Conservation (phyloP, 1,140 invertebrate species). For the Drosophila aff. region DNA sequence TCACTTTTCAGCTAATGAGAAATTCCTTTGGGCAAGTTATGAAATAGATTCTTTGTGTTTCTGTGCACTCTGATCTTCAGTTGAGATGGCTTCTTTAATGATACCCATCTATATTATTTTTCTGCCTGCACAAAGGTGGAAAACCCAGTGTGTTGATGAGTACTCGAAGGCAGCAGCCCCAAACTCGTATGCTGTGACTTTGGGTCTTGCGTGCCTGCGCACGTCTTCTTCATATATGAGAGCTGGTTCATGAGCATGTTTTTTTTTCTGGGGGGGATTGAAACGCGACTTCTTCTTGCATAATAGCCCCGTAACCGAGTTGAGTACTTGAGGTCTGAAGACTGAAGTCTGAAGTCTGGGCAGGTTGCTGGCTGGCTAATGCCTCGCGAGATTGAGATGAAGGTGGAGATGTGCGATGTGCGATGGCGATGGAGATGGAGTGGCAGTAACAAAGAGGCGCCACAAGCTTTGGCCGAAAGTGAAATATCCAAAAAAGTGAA, state of each 20-base stretch:
- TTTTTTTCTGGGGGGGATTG: conserved; percentile 35
- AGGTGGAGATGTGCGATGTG: conserved; percentile 16
- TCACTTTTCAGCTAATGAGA: conserved; percentile 45
- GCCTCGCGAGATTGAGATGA: conserved; percentile 48
- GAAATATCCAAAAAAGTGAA: conserved; percentile 66
- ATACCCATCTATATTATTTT: conserved; percentile 18
- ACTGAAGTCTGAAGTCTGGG: conserved; percentile 39
- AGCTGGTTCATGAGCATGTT: conserved; percentile 62
- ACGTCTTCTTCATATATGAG: conserved; percentile 55
- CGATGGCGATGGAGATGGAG: conserved; percentile 24
- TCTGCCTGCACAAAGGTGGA: conserved; percentile 66
- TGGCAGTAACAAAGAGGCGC: conserved; percentile 69
- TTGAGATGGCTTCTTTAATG: conserved; percentile 30
- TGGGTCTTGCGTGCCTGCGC: conserved; percentile 51
- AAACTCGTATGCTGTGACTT: conserved; percentile 46
- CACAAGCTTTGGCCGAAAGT: conserved; percentile 59
- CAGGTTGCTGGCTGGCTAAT: conserved; percentile 65
- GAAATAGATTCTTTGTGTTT: conserved; percentile 45
- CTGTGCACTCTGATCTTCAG: conserved; percentile 23
- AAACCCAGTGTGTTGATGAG: conserved; percentile 56
- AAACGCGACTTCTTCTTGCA: conserved; percentile 78
- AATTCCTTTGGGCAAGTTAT: conserved; percentile 27
- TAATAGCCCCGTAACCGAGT: conserved; percentile 61
- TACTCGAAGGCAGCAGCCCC: conserved; percentile 41
- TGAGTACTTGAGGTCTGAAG: conserved; percentile 68